phyloP scores from a whole-genome alignment of 2,888 invertebrate species.

The Caenorhabditis sp. region DNA sequence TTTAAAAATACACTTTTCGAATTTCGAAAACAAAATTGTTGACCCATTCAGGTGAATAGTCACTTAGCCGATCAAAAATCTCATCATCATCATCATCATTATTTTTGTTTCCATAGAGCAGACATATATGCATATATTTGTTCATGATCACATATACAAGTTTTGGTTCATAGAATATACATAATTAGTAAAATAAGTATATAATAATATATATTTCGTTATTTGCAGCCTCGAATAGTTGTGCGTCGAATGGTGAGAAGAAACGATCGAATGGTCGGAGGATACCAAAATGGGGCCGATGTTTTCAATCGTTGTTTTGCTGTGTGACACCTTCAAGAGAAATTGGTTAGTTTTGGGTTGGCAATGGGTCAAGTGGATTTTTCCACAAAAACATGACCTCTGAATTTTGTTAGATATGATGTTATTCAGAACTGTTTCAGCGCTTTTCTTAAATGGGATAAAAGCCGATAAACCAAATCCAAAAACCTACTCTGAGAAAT shows the following conservation, averaged over 20 bases:
- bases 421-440: no score
- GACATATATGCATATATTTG: background rate
- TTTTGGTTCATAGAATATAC: constrained; percentile 4
- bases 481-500: no score
- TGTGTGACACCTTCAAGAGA: constrained; percentile 77
- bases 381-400: no score
- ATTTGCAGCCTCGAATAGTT: constrained; percentile 13
- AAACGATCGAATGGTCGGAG: constrained; percentile 68
- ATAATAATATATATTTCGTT: no score
- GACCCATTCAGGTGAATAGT: background rate
- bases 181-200: constrained; percentile 1
- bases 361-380: background rate
- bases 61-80: background rate
- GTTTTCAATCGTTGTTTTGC: constrained; percentile 85
- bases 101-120: background rate
- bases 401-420: no score
- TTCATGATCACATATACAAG: no score
- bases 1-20: no score
- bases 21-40: background rate
- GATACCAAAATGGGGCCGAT: constrained; percentile 78
- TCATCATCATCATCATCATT: background rate
- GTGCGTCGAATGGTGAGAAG: constrained; percentile 17
- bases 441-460: no score
- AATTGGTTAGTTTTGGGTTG: constrained; percentile 38
- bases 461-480: no score